Evolutionary conservation across 2,888 invertebrate genomes (phyloP), one percentile per base, ranked within the genome.

Genomic region (Orthonevra nobilis): DNA sequence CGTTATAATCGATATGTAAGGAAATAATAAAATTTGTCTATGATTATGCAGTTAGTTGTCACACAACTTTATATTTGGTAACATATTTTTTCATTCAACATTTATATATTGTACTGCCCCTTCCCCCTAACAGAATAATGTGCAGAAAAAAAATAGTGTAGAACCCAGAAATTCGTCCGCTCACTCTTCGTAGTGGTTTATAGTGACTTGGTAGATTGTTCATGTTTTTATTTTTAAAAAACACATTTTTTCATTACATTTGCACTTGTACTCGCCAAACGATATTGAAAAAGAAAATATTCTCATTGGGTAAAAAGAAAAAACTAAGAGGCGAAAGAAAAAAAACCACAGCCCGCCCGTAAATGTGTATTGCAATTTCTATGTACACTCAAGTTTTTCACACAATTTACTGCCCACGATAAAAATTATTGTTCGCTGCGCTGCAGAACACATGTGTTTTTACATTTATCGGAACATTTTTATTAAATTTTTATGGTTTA

Each of bases 331-430:
- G 38, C 20, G 48, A 69, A 40, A 44, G 28, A 36, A 60, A 60
- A 58, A 75, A 73, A 66, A 73, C 60, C 73, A 79, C 73, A 79
- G 79, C 79, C 79, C 73, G 73, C 73, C 79, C 68, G 79, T 61
- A 79, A 66, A 68, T 75, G 74, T 72, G 70, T 77, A 77, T 77
- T 77, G 72, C 72, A 72, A 68, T 73, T 73, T 72, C 38, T 72
- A 77, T 77, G 60, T 64, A 77, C 72, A 77, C 64, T 73, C 36
- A 40, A 58, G 60, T 72, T 52, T 54, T 28, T 60, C 52, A 17
- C 66, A 68, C 63, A 73, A 61, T 73, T 42, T 48, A 54, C 61
- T 54, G 54, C 42, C 61, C 66, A 68, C 48, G 36, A 48, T 36
- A 56, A 52, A 56, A 68, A 34, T 17, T 15, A 48, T 36, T 64